Base-by-base conservation (phyloP, 2,797 vertebrate genomes). In the Tauraco hartlaubi region DNA sequence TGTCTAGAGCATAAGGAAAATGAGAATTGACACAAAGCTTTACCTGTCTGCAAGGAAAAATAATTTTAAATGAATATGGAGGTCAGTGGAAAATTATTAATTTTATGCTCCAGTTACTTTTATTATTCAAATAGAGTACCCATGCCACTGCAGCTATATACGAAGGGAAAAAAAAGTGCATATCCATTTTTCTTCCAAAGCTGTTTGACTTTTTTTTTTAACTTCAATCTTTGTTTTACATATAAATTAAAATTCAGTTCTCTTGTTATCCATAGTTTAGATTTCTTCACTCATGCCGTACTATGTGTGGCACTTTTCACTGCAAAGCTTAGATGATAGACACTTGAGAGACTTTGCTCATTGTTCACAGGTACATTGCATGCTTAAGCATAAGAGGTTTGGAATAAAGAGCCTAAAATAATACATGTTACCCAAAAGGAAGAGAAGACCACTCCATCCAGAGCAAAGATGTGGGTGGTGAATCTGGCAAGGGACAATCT, bases 61-160 rank as follows among this genome's bases (percentile, higher is more conserved):
- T 71, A 90, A 88, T 86, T 83, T 96, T 66, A 90, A 94, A 93
- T 76, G 0, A 85, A 91, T 66, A 76, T 46, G 25, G 75, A 93
- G 69, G 91, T 92, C 94, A 94, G 62, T 82, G 25, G 54, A 94
- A 96, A 96, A 92, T 64, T 91, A 88, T 86, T 96, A 96, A 97
- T 95, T 91, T 96, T 96, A 95, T 90, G 85, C 93, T 94, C 69
- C 84, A 88, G 68, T 94, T 94, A 88, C 72, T 95, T 94, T 90
- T 90, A 91, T 85, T 96, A 67, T 85, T 94, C 66, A 85, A 85
- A 91, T 84, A 75, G 48, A 88, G 19, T 74, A 91, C 21, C 13
- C 23, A 20, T 58, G 28, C 14, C 59, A 79, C n/a, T 84, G 26
- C 1, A 7, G 43, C 13, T 63, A 69, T 66, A 78, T 37, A 75